Evolutionary conservation across 2,113 vertebrate genomes (phyloP), one percentile per base, ranked within the genome.

Genomic region (Amphiprion percula): DNA sequence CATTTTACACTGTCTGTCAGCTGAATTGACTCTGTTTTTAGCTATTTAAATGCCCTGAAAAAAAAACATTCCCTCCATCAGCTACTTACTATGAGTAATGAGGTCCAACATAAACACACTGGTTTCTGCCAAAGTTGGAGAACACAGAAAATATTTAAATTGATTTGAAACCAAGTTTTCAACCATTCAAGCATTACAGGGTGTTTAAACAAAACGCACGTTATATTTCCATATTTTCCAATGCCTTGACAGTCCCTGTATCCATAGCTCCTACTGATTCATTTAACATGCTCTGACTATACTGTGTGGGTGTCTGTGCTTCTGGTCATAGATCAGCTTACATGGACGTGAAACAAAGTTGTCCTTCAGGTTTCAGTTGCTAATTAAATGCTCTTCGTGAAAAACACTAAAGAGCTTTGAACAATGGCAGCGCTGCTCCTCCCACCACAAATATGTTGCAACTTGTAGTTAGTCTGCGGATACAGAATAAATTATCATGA

Each of bases 281-380:
- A 58, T 88, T 86, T 79, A 86, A 78, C 73, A 91, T 70, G 77
- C 69, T 61, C 19, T 49, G 44, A 47, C n/a, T 74, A 50, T 23
- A 24, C 47, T 33, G 53, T 59, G 62, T 71, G 26, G 26, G 16
- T 21, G 28, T 16, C n/a, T 81, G 60, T 30, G 8, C 62, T 55
- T 72, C 52, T 62, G 50, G 49, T 59, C 56, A 21, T 41, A 56
- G 46, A 56, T 90, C 50, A 8, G 62, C 33, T 7, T 60, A 28
- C 30, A 4, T 61, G 62, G 64, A 16, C 59, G 21, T 33, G 41
- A 66, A n/a, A 33, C 24, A 37, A 65, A 78, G 26, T 74, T 0
- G 0, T 41, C 71, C 68, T 69, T 81, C 50, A 74, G n/a, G 24
- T 69, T 72, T 68, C 63, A 74, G 46, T 65, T 62, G 54, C 46